Evolutionary conservation across 2,888 invertebrate genomes (phyloP), one percentile per base, ranked within the genome.

Genomic region (Eristalis arbustorum): DNA sequence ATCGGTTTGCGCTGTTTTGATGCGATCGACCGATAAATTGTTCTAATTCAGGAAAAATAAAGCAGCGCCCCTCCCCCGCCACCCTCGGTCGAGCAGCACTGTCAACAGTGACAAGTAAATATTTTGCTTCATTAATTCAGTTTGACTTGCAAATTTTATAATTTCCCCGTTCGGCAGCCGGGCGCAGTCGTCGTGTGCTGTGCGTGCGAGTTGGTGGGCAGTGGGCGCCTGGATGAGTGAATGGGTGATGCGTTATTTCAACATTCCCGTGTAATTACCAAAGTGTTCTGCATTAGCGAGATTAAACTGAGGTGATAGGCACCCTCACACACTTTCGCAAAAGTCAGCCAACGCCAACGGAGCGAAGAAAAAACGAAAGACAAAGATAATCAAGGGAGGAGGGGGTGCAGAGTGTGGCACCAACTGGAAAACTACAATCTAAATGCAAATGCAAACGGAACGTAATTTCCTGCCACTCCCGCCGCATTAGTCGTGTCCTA

Each of bases 381-480:
- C 34, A 62, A 62, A 42, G 37, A 66, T 11, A 22, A 25, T 28
- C 42, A 14, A 8, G 49, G 11, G 23, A 25, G 25, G 25, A 25
- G 25, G 25, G 25, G 25, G 3, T 1, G 59, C 37, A 14, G 6
- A 22, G 23, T 59, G 23, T 18, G 25, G 59, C 34, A 22, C 69
- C 34, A 76, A 40, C 63, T 61, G 31, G 34, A 22, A 64, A 64
- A 34, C 62, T 34, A 74, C 85, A 85, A 85, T 85, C 77, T 85
- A 85, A 85, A 85, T 85, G 85, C 85, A 85, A 85, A 85, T 85
- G 76, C 84, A 77, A 72, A 85, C 76, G 69, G 57, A 82, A 85
- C 56, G 77, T 82, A 82, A 85, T 85, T 77, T 85, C 82, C 85
- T 85, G 85, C 66, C 85, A 85, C 77, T 77, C 85, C 64, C 22